These are phyloP conservation scores for Drosophila multiciliata DNA, from an alignment of 2,888 invertebrate genomes.

Conservation along the genomic window DNA sequence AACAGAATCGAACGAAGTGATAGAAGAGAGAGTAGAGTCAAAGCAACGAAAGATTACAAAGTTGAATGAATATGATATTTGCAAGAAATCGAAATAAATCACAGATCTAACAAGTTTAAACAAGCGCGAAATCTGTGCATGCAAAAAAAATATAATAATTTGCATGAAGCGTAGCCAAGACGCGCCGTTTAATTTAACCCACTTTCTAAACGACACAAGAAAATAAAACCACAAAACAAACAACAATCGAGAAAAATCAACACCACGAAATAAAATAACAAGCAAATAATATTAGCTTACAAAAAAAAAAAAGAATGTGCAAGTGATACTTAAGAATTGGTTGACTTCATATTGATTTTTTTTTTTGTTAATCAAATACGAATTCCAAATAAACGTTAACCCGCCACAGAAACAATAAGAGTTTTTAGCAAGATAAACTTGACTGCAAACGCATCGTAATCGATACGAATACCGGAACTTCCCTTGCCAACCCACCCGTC, in stretches of 20 bases:
- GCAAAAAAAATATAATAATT: conserved; percentile 44
- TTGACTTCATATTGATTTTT: conserved; percentile 52
- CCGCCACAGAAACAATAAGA: conserved; percentile 30
- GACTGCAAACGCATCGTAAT: conserved; percentile 57
- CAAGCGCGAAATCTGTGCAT: conserved; percentile 37
- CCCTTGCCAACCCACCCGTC: conserved; percentile 10
- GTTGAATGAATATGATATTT: conserved; percentile 76
- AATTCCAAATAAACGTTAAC: conserved; percentile 55
- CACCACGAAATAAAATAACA: conserved; percentile 67
- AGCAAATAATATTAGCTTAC: conserved; percentile 57
- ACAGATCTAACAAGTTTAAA: conserved; percentile 60
- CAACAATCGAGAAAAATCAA: conserved; percentile 51
- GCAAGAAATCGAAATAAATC: conserved; percentile 70
- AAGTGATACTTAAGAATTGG: conserved; percentile 63
- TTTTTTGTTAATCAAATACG: conserved; percentile 40
- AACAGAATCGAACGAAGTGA: conserved; percentile 44
- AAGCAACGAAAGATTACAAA: conserved; percentile 68
- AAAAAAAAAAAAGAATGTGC: conserved; percentile 54
- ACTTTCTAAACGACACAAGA: conserved; percentile 74
- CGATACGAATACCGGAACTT: conserved; percentile 67
- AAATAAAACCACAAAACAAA: conserved; percentile 38
- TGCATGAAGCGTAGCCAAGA: conserved; percentile 66
- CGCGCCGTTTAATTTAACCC: conserved; percentile 69
- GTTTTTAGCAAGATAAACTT: conserved; percentile 48
- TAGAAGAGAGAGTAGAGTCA: conserved; percentile 33